phyloP scores from a whole-genome alignment of 1,140 invertebrate species.

The Lasioglossum albipes region DNA sequence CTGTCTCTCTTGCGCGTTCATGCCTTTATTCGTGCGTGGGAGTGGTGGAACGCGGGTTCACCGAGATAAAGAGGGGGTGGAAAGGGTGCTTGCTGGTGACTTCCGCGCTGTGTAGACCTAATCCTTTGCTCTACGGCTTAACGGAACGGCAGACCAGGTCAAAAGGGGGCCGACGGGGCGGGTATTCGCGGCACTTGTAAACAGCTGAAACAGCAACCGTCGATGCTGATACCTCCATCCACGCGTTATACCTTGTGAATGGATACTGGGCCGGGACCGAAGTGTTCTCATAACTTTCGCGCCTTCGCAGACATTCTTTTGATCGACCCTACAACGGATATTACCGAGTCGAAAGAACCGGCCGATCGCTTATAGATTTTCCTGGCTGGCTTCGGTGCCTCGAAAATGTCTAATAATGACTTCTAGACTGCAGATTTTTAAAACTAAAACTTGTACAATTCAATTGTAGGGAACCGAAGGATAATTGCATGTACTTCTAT shows the following conservation, averaged over 20 bases:
- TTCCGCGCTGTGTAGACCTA: conserved; percentile 47
- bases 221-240: conserved; percentile 48
- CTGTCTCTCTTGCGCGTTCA: neutral
- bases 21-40: conserved; percentile 10
- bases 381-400: too few species aligned
- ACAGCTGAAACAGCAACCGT: conserved; percentile 66
- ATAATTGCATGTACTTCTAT: too few species aligned
- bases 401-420: too few species aligned
- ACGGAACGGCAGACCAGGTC: conserved; percentile 44
- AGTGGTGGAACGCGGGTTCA: neutral
- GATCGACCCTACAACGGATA: conserved; percentile 17
- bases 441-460: too few species aligned
- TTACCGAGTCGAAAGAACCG: neutral
- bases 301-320: conserved; percentile 12
- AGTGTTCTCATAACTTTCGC: conserved; percentile 58
- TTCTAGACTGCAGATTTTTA: too few species aligned
- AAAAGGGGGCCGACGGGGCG: conserved; percentile 35
- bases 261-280: conserved; percentile 29
- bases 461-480: too few species aligned
- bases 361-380: too few species aligned
- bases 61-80: neutral
- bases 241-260: conserved; percentile 57
- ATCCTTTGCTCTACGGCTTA: conserved; percentile 57
- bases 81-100: neutral
- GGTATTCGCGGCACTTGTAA: conserved; percentile 55